A percentile compares a stretch with the other conserved stretches of the same genome.
Evolutionary conservation across 2,888 invertebrate species (phyloP).

Genomic region (Philereme vetulata): DNA sequence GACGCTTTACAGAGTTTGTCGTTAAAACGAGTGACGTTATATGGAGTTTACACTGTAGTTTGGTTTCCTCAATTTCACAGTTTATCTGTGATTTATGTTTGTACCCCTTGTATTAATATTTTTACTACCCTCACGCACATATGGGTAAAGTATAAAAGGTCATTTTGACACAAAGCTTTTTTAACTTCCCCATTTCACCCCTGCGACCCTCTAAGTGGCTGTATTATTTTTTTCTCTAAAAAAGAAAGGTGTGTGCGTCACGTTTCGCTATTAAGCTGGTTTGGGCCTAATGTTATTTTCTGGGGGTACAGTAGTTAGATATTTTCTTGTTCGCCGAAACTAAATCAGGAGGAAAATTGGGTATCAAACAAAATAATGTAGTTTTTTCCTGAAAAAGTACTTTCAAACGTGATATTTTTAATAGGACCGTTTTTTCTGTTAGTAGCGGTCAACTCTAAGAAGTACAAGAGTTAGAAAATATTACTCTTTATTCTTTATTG

Average conservation of each 20-base stretch:
- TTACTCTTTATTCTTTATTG: too few species aligned
- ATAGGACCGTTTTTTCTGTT: too few species aligned
- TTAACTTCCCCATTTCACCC: constrained; percentile 42
- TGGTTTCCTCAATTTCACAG: too few species aligned
- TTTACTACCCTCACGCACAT: constrained; percentile 40
- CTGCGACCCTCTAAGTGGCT: constrained; percentile 44
- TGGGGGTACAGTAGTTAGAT: constrained; percentile 18
- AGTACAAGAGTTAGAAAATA: too few species aligned
- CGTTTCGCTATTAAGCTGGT: constrained; percentile 39
- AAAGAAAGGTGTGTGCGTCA: constrained; percentile 40
- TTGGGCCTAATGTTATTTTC: constrained; percentile 34
- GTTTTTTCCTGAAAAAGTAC: neutral
- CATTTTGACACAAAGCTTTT: constrained; percentile 49
- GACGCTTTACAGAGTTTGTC: too few species aligned
- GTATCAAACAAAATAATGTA: constrained; percentile 12
- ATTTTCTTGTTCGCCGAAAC: constrained; percentile 16
- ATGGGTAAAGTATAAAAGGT: constrained; percentile 38
- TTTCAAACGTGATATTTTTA: too few species aligned
- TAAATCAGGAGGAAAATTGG: constrained; percentile 19
- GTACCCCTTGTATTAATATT: constrained; percentile 34
- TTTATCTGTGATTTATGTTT: too few species aligned
- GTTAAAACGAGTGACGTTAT: too few species aligned
- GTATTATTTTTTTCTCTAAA: constrained; percentile 40
- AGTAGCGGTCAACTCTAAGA: too few species aligned
- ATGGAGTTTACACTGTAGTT: too few species aligned